Evolutionary conservation across 2,113 vertebrate genomes (phyloP), one percentile per base, ranked within the genome.

Genomic region (Crotalus tigris): DNA sequence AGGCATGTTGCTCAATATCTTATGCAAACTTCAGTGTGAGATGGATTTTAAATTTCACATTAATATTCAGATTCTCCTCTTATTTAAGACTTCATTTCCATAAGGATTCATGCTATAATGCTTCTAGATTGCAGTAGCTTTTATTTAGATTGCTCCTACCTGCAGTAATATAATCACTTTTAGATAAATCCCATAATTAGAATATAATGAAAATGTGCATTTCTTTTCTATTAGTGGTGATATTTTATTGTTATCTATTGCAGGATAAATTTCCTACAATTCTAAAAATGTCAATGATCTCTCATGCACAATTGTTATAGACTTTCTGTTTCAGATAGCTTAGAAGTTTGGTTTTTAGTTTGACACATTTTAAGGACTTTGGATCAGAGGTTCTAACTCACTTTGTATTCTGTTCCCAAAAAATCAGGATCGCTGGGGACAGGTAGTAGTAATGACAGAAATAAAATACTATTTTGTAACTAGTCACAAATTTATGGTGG

Each of bases 21-120:
- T 95, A 61, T 91, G 24, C 92, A 94, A 93, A 95, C 55, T 55
- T 90, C 88, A 88, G 3, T 53, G 29, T 49, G 90, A 93, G 93
- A 5, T 87, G 7, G 2, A 94, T 96, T 95, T 93, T 33, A 93
- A 69, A 93, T 95, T 94, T 58, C 61, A 6, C 94, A 5, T 91
- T 90, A 95, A 8, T 90, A 5, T 59, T 96, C 61, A 96, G 55
- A 93, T 93, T 94, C 44, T 92, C 95, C 95, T 95, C 92, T 85
- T 26, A 81, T 96, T 97, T 96, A 95, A 55, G 95, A 94, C 92
- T 39, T 94, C n/a, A 93, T 13, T 11, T 94, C 94, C 51, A 44
- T 0, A 6, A 94, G 55, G 94, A 95, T 58, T 75, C 91, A 57
- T 93, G 91, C 51, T 94, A n/a, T 29, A 91, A 85, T 23, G 85